Evolutionary conservation across 2,888 invertebrate genomes (phyloP).

Genomic region (Hypomecis atomaria): DNA sequence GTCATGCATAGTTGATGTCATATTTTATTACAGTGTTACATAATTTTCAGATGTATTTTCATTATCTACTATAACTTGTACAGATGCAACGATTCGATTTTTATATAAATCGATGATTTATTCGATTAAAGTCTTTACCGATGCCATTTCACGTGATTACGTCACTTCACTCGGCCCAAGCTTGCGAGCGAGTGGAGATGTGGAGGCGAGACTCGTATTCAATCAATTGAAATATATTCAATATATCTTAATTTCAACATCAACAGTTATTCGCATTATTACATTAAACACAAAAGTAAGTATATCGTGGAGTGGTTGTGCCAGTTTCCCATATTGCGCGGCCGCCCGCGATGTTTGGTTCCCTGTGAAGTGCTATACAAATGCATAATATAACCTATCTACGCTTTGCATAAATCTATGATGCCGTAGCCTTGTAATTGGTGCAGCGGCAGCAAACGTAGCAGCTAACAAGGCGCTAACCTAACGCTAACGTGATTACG

Average conservation of each 20-base stretch:
- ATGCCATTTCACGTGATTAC: conserved; percentile 55
- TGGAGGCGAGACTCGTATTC: conserved; percentile 73
- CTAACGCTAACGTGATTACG: conserved; percentile 74
- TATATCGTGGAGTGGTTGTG: conserved; percentile 53
- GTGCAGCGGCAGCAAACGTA: conserved; percentile 68
- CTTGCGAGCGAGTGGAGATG: conserved; percentile 73
- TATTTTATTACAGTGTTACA: no score
- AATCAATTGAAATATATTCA: conserved; percentile 72
- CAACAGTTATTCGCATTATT: conserved; percentile 61
- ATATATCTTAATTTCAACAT: conserved; percentile 74
- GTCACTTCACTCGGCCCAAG: conserved; percentile 72
- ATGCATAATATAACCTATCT: conserved; percentile 83
- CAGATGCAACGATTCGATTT: conserved; percentile 1
- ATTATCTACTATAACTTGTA: no score
- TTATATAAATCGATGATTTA: background rate
- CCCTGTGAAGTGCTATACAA: conserved; percentile 77
- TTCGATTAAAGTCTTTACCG: background rate
- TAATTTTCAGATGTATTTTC: no score
- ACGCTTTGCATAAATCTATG: conserved; percentile 76
- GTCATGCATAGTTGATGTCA: no score
- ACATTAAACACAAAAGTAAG: conserved; percentile 70
- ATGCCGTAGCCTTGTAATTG: conserved; percentile 75
- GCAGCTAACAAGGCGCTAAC: conserved; percentile 64
- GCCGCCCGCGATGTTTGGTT: conserved; percentile 78
- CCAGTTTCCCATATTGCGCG: conserved; percentile 54